Evolutionary conservation across 2,888 invertebrate species (phyloP), one percentile per base, ranked within the genome.

Genomic region (Caenorhabditis sulstoni): DNA sequence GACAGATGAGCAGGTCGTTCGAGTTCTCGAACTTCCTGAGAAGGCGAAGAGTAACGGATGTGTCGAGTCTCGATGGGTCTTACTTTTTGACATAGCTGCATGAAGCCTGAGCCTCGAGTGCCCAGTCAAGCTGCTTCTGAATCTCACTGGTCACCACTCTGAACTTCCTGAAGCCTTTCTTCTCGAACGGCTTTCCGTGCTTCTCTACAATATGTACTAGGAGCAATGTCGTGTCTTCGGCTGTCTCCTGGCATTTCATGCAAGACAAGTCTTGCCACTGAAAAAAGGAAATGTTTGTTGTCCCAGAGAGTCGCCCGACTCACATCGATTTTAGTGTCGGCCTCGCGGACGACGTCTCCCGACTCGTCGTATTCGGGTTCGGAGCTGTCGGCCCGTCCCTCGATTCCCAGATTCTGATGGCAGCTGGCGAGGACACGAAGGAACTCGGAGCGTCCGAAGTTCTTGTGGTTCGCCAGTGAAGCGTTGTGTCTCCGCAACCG

Each of bases 1-100:
- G 62, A 14, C 71, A 71, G 11, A 62, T 22, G 5, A 71, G 47
- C 37, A 64, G 11, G 20, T 71, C 57, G 18, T 71, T 71, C 35
- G 71, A 64, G 29, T 71, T 62, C 5, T 57, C 23, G 44, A 71
- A 71, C 16, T 62, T 62, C 18, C 71, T 71, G 57, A 47, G 53
- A 62, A 9, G 23, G 35, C 2, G 35, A n/a, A 3, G 11, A 9
- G 1, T 47, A 29, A 47, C 8, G 4, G 8, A 4, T 18, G 14
- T 22, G 16, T n/a, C n/a, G n/a, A n/a, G n/a, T n/a, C 18, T 12
- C 11, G 16, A 1, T 1, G 52, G 20, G 16, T 8, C 29, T 29
- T 16, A 71, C 71, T 53, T 71, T 44, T 71, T 71, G 11, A 71
- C 22, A 16, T 39, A 22, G 35, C 71, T 71, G 20, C 55, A 41